Base-by-base conservation (phyloP, 2,113 vertebrate genomes). In the Sprattus sprattus region DNA sequence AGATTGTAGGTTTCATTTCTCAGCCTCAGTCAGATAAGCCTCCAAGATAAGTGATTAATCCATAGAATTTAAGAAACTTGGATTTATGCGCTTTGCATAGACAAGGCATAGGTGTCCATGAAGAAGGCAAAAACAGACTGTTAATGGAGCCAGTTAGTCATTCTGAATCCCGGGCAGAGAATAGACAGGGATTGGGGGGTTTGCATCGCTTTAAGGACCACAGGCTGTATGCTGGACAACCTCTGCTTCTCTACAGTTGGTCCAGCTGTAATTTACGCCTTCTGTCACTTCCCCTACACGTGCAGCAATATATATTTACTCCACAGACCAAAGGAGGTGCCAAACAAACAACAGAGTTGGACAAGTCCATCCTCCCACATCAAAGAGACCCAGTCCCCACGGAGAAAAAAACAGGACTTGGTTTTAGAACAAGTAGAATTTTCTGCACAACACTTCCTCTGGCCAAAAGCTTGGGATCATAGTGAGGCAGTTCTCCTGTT, bases 401-500 rank as follows among this genome's bases (percentile, higher is more conserved):
- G 28, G 71, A 32, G 28, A 78, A n/a, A 39, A n/a, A 67, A 39
- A 39, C 44, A 39, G 13, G n/a, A 71, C 64, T 71, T n/a, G 9
- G 25, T 78, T 78, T 39, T 28, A 78, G 71, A 28, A 78, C 32
- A 39, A 32, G 71, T 22, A 6, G 20, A 60, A 13, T 16, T 78
- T 78, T 78, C 71, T 78, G 13, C 28, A 78, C 71, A 75, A 75
- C 67, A 32, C 67, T 75, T 39, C 32, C 32, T 78, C 32, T 44
- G 13, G 25, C 71, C 32, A 78, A 78, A 32, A 16, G 71, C 3
- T 78, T 16, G 81, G 20, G 54, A 81, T 64, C 71, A 64, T 28
- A 83, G 57, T 8, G 32, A 60, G 44, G 20, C 8, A 39, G 18
- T 78, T 78, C 82, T 85, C 87, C 86, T 2, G 82, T 91, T 93